Conservation (phyloP, 2,888 invertebrate species). For the Ceraclea dissimilis region DNA sequence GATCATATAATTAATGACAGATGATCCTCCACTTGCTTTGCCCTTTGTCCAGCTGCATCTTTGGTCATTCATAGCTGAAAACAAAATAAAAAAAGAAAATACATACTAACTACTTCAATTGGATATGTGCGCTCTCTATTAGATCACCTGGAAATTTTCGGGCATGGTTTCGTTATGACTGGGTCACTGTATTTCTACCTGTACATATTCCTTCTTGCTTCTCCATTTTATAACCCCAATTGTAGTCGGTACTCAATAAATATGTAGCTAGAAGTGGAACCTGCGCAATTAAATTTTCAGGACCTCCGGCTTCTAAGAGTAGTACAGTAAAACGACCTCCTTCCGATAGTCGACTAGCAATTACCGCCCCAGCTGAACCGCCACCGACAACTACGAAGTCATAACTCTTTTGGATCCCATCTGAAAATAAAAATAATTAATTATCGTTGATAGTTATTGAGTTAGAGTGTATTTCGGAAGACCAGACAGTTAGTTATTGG, state of each 20-base stretch:
- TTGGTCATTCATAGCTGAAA: conserved; percentile 35
- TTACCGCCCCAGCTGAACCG: conserved; percentile 49
- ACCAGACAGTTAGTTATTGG: too few relatives aligned
- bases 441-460: too few relatives aligned
- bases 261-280: conserved; percentile 50
- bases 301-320: conserved; percentile 36
- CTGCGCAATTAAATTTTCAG: conserved; percentile 47
- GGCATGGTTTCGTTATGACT: too few relatives aligned
- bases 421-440: conserved; percentile 28
- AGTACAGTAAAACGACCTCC: conserved; percentile 37
- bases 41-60: conserved; percentile 47
- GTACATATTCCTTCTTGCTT: conserved; percentile 55
- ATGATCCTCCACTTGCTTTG: conserved; percentile 51
- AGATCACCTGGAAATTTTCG: too few relatives aligned
- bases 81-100: too few relatives aligned
- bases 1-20: conserved; percentile 59
- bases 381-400: conserved; percentile 51
- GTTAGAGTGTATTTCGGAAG: too few relatives aligned
- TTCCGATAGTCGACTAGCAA: conserved; percentile 46
- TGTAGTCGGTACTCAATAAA: conserved; percentile 54
- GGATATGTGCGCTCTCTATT: too few relatives aligned
- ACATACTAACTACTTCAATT: too few relatives aligned
- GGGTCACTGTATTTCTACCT: too few relatives aligned
- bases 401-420: conserved; percentile 38
- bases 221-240: conserved; percentile 65